phyloP scores from a whole-genome alignment of 2,113 vertebrate species.

The Gallinago paraguaiae region DNA sequence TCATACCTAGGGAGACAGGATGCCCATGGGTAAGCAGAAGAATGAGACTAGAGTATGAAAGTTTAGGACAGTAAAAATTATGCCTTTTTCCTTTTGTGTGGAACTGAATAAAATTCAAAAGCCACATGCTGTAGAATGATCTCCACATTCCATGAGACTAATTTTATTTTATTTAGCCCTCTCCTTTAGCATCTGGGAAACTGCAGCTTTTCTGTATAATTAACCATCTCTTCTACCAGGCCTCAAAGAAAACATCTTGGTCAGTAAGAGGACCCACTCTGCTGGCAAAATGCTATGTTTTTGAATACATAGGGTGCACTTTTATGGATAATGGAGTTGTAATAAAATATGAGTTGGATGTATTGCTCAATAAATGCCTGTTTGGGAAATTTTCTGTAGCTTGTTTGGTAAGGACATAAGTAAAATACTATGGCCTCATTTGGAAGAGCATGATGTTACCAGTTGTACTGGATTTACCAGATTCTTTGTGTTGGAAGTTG shows the following conservation, averaged over 20 bases:
- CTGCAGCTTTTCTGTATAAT: not conserved
- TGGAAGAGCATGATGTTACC: not conserved
- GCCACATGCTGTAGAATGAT: not conserved
- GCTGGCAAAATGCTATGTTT: not conserved
- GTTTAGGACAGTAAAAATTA: not conserved
- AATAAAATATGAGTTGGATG: not conserved
- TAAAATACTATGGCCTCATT: not conserved
- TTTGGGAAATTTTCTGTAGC: not conserved
- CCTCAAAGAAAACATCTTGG: not conserved
- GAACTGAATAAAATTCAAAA: not conserved
- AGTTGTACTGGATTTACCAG: not conserved
- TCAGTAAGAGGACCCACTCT: not conserved
- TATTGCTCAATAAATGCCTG: not conserved
- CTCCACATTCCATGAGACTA: fast-evolving
- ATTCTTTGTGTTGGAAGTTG: not conserved
- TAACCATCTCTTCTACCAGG: not conserved
- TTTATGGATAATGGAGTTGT: not conserved
- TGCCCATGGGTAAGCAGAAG: not conserved
- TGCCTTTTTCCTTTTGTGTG: not conserved
- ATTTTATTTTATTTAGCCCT: not conserved
- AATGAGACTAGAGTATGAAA: not conserved
- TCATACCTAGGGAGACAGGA: not conserved
- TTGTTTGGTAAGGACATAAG: not conserved
- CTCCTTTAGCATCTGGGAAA: not conserved
- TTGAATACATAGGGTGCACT: not conserved